A percentile compares a stretch with the other conserved stretches of the same genome.
phyloP scores from a whole-genome alignment of 2,888 invertebrate species.

The Escarpia spicata region DNA sequence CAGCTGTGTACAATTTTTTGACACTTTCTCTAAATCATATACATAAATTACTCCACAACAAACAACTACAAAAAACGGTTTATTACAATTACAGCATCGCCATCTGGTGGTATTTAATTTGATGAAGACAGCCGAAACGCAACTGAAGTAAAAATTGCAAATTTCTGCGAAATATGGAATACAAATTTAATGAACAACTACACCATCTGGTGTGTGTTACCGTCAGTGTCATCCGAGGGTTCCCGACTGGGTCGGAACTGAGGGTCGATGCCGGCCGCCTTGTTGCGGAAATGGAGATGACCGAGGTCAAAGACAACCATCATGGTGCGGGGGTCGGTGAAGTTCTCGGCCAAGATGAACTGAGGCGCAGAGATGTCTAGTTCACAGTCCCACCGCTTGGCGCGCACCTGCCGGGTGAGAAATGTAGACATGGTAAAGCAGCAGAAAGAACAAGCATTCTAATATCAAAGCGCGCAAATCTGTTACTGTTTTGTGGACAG shows the following conservation, averaged over 20 bases:
- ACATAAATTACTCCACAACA: too few species aligned
- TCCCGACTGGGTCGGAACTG: not conserved
- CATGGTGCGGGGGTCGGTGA: constrained; percentile 60
- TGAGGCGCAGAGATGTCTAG: constrained; percentile 94
- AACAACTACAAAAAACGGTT: too few species aligned
- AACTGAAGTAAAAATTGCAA: too few species aligned
- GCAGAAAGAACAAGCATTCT: too few species aligned
- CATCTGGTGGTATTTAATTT: too few species aligned
- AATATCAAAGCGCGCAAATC: too few species aligned
- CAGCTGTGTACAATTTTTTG: too few species aligned
- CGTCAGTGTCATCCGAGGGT: constrained; percentile 29
- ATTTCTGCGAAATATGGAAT: not conserved
- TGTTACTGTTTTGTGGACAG: too few species aligned
- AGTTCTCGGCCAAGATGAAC: constrained; percentile 81
- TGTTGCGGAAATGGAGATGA: constrained; percentile 74
- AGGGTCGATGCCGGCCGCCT: constrained; percentile 19
- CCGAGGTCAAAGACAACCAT: constrained; percentile 88
- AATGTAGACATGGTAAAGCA: too few species aligned
- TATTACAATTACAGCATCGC: too few species aligned
- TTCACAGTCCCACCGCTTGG: constrained; percentile 80
- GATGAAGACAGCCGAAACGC: too few species aligned
- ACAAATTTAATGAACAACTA: not conserved
- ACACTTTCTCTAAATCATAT: too few species aligned
- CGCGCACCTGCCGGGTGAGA: constrained; percentile 28
- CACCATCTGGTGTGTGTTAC: constrained; percentile 19